phyloP scores from a whole-genome alignment of 2,797 vertebrate species.

The Mormyrops boulengeri region DNA sequence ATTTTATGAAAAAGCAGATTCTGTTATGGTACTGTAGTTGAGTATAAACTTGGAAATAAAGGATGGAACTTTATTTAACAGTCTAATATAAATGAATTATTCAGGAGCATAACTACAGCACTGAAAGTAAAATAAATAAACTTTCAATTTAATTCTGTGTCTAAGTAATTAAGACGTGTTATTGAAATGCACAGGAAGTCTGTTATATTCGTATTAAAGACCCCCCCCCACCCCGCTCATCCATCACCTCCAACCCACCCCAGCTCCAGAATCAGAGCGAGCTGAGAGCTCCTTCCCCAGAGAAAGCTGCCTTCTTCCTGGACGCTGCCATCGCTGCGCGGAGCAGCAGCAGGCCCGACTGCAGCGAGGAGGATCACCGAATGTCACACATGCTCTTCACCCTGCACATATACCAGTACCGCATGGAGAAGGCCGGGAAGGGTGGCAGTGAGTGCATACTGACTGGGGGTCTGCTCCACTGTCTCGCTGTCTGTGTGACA shows the following conservation, averaged over 20 bases:
- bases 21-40: not conserved
- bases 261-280: slow-evolving; percentile 91
- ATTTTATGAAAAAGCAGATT: not conserved
- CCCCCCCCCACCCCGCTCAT: not conserved
- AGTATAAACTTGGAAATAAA: not conserved
- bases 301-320: slow-evolving; percentile 88
- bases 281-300: slow-evolving; percentile 81
- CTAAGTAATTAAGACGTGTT: not conserved
- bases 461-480: not conserved
- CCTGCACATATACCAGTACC: slow-evolving; percentile 86
- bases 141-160: not conserved
- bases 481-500: not conserved
- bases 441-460: slow-evolving; percentile 62
- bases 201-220: not conserved
- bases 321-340: slow-evolving; percentile 82
- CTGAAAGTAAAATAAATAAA: not conserved
- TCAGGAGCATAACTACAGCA: not conserved
- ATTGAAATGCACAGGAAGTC: not conserved
- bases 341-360: slow-evolving; percentile 62
- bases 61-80: not conserved
- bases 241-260: not conserved
- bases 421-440: slow-evolving; percentile 86
- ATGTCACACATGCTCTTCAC: slow-evolving; percentile 98
- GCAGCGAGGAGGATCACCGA: slow-evolving; percentile 62
- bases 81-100: not conserved